Percentiles rank a stretch among this genome's conserved stretches.
Evolutionary conservation across 37 sponge, comb jelly and placozoan genomes (phyloP).

Genomic region (Agelas oroides): DNA sequence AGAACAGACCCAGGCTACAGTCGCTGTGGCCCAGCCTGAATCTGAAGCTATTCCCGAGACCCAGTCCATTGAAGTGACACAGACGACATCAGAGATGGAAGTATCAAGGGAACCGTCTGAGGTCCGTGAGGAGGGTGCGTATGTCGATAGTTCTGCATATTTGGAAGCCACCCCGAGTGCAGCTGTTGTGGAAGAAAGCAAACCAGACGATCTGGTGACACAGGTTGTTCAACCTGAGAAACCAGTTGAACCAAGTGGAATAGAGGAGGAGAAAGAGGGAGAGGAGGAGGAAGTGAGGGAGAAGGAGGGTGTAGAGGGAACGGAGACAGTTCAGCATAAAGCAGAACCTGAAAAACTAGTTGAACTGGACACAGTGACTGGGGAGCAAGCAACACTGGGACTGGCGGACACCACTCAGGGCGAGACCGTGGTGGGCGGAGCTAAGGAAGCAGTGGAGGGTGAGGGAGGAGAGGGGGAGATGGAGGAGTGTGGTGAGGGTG

Average conservation of each 20-base stretch:
- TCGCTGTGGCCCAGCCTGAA: too few relatives aligned
- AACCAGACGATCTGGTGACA: background rate
- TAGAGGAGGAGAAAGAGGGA: background rate
- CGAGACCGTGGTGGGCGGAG: background rate
- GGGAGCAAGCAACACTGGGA: constrained; percentile 25
- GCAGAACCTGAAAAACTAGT: background rate
- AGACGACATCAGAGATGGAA: too few relatives aligned
- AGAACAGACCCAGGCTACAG: too few relatives aligned
- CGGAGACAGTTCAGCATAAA: background rate
- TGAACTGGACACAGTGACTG: background rate
- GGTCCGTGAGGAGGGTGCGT: background rate
- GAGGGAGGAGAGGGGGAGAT: background rate
- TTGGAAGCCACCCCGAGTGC: background rate
- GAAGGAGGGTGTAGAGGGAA: background rate
- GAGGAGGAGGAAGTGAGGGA: background rate
- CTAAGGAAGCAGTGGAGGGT: background rate
- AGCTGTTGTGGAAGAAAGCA: background rate
- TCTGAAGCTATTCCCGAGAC: too few relatives aligned
- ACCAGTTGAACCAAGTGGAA: background rate
- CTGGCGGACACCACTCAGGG: constrained; percentile 48
- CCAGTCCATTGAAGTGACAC: too few relatives aligned
- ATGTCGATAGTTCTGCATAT: constrained; percentile 30
- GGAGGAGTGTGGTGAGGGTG: constrained; percentile 8
- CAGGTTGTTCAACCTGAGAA: background rate
- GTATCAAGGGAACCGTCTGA: background rate